phyloP scores from a whole-genome alignment of 2,888 invertebrate species.

The Panzeria rudis region DNA sequence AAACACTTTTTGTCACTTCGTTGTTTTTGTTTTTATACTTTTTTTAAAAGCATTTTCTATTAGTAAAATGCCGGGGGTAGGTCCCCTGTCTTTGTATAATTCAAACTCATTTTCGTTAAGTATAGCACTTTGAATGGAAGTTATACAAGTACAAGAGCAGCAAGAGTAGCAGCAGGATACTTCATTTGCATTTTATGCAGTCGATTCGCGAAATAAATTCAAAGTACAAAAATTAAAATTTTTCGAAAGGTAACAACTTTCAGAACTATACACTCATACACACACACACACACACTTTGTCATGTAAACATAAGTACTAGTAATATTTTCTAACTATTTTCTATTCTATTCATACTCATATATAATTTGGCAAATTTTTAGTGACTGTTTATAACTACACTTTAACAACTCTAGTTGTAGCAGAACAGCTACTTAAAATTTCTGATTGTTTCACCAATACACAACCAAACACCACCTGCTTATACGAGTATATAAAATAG shows the following conservation, averaged over 20 bases:
- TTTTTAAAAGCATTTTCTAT: slow-evolving; percentile 18
- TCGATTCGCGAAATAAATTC: slow-evolving; percentile 59
- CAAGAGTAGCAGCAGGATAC: slow-evolving; percentile 51
- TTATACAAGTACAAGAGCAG: slow-evolving; percentile 28
- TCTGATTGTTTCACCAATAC: slow-evolving; percentile 6
- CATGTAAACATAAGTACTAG: background rate
- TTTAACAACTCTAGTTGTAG: slow-evolving; percentile 19
- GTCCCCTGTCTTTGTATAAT: slow-evolving; percentile 22
- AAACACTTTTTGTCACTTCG: slow-evolving; percentile 45
- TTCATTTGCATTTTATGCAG: slow-evolving; percentile 62
- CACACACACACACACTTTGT: background rate
- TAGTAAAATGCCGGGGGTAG: slow-evolving; percentile 11
- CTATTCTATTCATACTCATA: slow-evolving; percentile 26
- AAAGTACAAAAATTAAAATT: slow-evolving; percentile 52
- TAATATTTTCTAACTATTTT: slow-evolving; percentile 25
- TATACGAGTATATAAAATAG: background rate
- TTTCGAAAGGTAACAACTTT: slow-evolving; percentile 41
- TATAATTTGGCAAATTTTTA: slow-evolving; percentile 66
- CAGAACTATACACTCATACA: background rate
- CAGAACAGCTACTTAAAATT: slow-evolving; percentile 36
- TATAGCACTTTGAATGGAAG: slow-evolving; percentile 45
- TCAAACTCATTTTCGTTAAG: slow-evolving; percentile 57
- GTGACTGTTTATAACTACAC: slow-evolving; percentile 59
- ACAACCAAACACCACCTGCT: background rate
- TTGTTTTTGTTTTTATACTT: background rate